phyloP scores from a whole-genome alignment of 2,113 vertebrate species.

The Brachypodius melanocephalos region DNA sequence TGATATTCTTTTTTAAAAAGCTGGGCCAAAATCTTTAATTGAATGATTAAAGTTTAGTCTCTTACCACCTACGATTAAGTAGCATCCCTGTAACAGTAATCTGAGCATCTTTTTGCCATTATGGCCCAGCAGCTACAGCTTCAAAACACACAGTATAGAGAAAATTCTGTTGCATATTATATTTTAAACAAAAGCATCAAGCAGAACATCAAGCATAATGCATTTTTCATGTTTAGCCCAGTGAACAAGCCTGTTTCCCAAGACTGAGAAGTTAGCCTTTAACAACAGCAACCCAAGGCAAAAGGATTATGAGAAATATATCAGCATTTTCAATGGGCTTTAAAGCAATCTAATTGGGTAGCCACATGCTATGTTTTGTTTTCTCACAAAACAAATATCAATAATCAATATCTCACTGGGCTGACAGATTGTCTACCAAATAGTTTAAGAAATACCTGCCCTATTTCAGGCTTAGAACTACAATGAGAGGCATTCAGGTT shows the following conservation, averaged over 20 bases:
- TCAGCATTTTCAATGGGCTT: slow-evolving; percentile 26
- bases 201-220: slow-evolving; percentile 16
- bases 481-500: neutral
- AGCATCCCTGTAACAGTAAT: neutral
- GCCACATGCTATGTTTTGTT: slow-evolving; percentile 20
- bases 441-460: neutral
- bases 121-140: neutral
- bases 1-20: neutral
- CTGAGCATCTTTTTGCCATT: slow-evolving; percentile 13
- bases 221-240: slow-evolving; percentile 45
- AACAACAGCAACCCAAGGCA: slow-evolving; percentile 50
- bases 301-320: slow-evolving; percentile 61
- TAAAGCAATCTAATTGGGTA: slow-evolving; percentile 66
- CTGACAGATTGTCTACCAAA: neutral
- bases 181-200: slow-evolving; percentile 10
- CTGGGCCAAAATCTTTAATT: neutral
- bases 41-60: neutral
- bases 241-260: slow-evolving; percentile 40
- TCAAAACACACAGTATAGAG: neutral
- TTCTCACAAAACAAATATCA: neutral
- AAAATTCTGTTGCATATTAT: neutral
- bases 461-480: neutral
- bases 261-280: slow-evolving; percentile 49
- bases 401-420: neutral
- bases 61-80: neutral